Evolutionary conservation across 2,888 invertebrate species (phyloP).

Genomic region (Brassicogethes aeneus): DNA sequence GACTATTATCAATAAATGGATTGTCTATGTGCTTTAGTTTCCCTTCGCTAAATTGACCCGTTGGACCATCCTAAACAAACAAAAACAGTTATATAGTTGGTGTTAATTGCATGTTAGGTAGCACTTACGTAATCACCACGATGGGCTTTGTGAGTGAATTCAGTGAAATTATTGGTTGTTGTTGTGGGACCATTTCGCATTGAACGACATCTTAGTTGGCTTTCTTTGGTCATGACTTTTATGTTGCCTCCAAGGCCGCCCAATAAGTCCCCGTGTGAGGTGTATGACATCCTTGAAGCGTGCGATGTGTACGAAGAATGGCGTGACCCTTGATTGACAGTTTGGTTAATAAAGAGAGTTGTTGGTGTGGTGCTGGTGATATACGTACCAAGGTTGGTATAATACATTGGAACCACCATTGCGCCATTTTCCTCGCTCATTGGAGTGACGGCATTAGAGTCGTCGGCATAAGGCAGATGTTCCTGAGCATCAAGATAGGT

Average conservation of each 20-base stretch:
- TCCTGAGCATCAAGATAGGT: constrained; percentile 92
- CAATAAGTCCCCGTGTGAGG: constrained; percentile 85
- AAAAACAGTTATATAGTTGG: not conserved
- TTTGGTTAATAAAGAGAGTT: not conserved
- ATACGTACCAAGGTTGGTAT: constrained; percentile 66
- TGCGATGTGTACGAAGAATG: constrained; percentile 95
- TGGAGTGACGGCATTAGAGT: constrained; percentile 94
- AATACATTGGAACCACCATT: constrained; percentile 86
- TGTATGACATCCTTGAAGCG: constrained; percentile 87
- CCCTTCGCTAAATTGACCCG: constrained; percentile 69
- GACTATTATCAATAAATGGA: constrained; percentile 79
- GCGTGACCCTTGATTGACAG: constrained; percentile 56
- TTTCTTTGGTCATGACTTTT: constrained; percentile 74
- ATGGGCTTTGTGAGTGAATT: constrained; percentile 56
- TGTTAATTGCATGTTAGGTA: not conserved
- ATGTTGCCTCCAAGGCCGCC: constrained; percentile 55
- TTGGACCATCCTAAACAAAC: constrained; percentile 61
- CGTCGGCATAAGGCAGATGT: constrained; percentile 94
- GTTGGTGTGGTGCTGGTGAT: not conserved
- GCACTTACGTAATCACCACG: constrained; percentile 61
- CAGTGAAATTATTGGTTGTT: constrained; percentile 48
- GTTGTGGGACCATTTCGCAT: constrained; percentile 55
- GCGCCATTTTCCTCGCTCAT: constrained; percentile 97
- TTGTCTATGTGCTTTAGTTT: constrained; percentile 83
- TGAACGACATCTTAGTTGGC: constrained; percentile 67